These are phyloP conservation scores for Crotalus helleri DNA, from an alignment of 2,113 vertebrate species.

Conservation along the genomic window DNA sequence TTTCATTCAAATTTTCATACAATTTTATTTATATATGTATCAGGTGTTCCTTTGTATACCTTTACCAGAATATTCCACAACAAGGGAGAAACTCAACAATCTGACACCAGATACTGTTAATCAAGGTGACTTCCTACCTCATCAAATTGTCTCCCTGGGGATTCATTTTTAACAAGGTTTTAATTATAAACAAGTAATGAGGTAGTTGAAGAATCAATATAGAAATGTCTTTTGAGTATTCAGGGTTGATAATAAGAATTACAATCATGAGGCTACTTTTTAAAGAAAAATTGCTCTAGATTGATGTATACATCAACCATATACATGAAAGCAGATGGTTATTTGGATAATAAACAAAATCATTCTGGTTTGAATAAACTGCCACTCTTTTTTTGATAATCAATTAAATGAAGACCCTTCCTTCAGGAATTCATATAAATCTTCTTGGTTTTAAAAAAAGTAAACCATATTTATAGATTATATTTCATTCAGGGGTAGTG, in stretches of 20 bases:
- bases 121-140: constrained; percentile 4
- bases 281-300: constrained; percentile 48
- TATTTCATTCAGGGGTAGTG: constrained; percentile 75
- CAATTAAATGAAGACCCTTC: constrained; percentile 64
- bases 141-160: constrained; percentile 28
- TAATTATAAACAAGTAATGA: constrained; percentile 61
- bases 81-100: background rate
- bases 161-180: constrained; percentile 49
- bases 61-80: constrained; percentile 2
- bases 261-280: constrained; percentile 31
- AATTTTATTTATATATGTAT: too few species aligned
- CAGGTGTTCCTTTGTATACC: background rate
- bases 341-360: constrained; percentile 63
- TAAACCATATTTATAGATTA: constrained; percentile 64
- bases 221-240: constrained; percentile 28
- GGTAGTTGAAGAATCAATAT: constrained; percentile 44
- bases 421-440: constrained; percentile 63
- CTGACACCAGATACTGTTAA: background rate
- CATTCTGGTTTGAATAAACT: constrained; percentile 50
- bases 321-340: constrained; percentile 58
- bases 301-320: constrained; percentile 45
- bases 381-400: constrained; percentile 63
- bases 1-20: background rate
- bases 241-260: constrained; percentile 32
- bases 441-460: constrained; percentile 66